A percentile compares a stretch with the other conserved stretches of the same genome.
These are phyloP conservation scores for Drosophila tsacasi DNA, from an alignment of 1,140 invertebrate species.

Conservation along the genomic window DNA sequence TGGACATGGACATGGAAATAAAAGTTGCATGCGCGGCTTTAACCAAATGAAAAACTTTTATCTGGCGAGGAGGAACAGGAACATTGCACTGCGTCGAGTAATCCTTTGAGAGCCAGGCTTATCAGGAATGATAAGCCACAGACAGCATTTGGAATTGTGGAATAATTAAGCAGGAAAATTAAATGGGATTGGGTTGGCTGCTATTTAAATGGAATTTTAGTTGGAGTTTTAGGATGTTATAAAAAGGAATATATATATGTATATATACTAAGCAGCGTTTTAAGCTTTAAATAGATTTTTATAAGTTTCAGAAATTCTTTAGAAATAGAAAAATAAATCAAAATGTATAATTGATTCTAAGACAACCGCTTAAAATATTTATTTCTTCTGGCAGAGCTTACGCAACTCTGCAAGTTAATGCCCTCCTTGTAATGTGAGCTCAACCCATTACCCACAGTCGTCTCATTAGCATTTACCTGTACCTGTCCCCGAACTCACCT, in stretches of 20 bases:
- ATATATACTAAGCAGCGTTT: neutral
- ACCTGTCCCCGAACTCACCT: slow-evolving; percentile 57
- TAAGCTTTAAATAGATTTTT: neutral
- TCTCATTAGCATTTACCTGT: slow-evolving; percentile 35
- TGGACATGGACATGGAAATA: slow-evolving; percentile 49
- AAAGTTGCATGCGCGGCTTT: slow-evolving; percentile 52
- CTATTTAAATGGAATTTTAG: neutral
- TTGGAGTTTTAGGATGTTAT: neutral
- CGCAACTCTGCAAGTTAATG: slow-evolving; percentile 27
- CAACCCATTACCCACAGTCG: neutral
- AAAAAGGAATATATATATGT: neutral
- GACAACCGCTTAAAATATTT: neutral
- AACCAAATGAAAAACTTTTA: slow-evolving; percentile 54
- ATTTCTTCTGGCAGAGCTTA: neutral
- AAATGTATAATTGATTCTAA: neutral
- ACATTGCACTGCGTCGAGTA: slow-evolving; percentile 29
- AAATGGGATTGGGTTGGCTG: neutral
- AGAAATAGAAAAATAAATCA: neutral
- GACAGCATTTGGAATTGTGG: slow-evolving; percentile 17
- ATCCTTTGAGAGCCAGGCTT: slow-evolving; percentile 55
- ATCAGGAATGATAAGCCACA: slow-evolving; percentile 43
- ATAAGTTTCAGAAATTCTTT: neutral
- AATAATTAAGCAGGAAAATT: slow-evolving; percentile 1
- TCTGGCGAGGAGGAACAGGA: slow-evolving; percentile 15
- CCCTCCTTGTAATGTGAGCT: slow-evolving; percentile 15